A percentile compares a stretch with the other conserved stretches of the same genome.
Conservation (phyloP, 2,888 invertebrate genomes). For the Drosophila parthenogenetica region DNA sequence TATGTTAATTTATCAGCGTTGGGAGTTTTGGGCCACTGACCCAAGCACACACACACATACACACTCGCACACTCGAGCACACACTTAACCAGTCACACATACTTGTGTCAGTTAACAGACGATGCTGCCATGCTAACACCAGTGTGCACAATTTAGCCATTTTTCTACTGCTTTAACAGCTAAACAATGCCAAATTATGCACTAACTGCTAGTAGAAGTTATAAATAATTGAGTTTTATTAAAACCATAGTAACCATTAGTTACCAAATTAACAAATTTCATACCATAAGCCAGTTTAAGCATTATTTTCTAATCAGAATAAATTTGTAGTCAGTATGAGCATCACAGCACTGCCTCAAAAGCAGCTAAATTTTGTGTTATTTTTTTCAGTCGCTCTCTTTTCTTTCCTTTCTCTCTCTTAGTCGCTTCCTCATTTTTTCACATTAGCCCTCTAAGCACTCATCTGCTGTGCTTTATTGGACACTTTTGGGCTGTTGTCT, state of each 20-base stretch:
- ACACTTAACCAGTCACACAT: too few relatives aligned
- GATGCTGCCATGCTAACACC: constrained; percentile 32
- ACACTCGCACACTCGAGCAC: constrained; percentile 1
- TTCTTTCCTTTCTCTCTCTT: neutral
- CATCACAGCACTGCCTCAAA: too few relatives aligned
- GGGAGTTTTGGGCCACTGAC: constrained; percentile 10
- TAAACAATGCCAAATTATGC: neutral
- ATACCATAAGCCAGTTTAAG: too few relatives aligned
- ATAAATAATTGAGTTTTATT: too few relatives aligned
- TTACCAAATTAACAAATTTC: too few relatives aligned
- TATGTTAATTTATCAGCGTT: constrained; percentile 59
- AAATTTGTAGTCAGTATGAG: too few relatives aligned
- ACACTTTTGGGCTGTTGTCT: constrained; percentile 41
- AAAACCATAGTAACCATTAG: too few relatives aligned
- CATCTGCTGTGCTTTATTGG: constrained; percentile 20
- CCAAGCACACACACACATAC: constrained; percentile 14
- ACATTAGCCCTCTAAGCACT: constrained; percentile 2
- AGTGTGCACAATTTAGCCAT: too few relatives aligned
- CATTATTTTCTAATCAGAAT: too few relatives aligned
- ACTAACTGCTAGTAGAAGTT: too few relatives aligned
- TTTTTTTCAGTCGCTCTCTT: neutral
- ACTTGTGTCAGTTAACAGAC: constrained; percentile 36
- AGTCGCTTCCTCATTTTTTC: neutral
- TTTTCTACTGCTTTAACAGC: constrained; percentile 1
- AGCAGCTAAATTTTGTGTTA: too few relatives aligned